Percentiles rank a stretch among this genome's conserved stretches.
These are phyloP conservation scores for Polydrusus tereticollis DNA, from an alignment of 2,888 invertebrate species.

Conservation along the genomic window DNA sequence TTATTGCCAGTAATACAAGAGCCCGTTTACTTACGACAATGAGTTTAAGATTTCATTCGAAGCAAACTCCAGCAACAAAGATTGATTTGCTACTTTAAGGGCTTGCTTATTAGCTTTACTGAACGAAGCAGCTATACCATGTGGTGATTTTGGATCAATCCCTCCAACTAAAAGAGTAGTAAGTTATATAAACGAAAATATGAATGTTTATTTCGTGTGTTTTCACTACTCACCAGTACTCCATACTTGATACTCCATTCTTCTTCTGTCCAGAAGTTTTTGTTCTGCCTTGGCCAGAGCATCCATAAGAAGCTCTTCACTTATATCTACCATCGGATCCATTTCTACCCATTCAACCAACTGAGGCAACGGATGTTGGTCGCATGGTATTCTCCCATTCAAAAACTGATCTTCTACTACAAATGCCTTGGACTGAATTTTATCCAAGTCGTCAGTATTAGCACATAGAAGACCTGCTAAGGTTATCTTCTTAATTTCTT, in stretches of 20 bases:
- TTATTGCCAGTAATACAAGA: too few species aligned
- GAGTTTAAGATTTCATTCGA: conserved; percentile 88
- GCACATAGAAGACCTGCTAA: conserved; percentile 85
- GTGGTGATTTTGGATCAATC: conserved; percentile 87
- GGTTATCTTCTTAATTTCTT: conserved; percentile 84
- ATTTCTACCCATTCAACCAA: conserved; percentile 80
- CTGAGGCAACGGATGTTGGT: conserved; percentile 78
- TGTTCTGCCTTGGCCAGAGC: conserved; percentile 85
- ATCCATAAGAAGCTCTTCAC: conserved; percentile 78
- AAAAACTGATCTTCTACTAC: conserved; percentile 87
- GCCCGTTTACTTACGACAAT: conserved; percentile 64
- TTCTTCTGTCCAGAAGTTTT: conserved; percentile 80
- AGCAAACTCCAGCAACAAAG: conserved; percentile 87
- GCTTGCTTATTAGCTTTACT: conserved; percentile 91
- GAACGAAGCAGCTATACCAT: conserved; percentile 90
- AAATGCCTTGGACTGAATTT: conserved; percentile 88
- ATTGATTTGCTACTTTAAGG: conserved; percentile 85
- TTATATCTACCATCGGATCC: conserved; percentile 76
- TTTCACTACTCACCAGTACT: conserved; percentile 77
- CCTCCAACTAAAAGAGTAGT: conserved; percentile 74
- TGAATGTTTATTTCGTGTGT: too few species aligned
- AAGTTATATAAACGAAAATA: too few species aligned
- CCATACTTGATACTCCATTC: conserved; percentile 87
- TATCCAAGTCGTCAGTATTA: conserved; percentile 76
- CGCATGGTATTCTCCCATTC: conserved; percentile 82